phyloP scores from a whole-genome alignment of 2,797 vertebrate species.

The Chaetophractus vellerosus region DNA sequence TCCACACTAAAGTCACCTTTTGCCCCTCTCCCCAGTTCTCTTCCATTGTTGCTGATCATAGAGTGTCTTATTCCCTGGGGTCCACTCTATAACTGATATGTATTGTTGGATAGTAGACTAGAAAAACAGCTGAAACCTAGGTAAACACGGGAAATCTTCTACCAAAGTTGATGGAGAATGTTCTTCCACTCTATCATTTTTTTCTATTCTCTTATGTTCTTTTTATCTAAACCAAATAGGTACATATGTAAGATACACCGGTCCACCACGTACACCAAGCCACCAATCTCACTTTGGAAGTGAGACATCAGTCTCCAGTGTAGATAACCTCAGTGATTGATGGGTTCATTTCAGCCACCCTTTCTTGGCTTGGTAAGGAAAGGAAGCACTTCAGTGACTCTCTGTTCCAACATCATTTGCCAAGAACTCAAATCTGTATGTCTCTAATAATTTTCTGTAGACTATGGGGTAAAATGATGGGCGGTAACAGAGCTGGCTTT shows the following conservation, averaged over 20 bases:
- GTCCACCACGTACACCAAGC: too few species aligned
- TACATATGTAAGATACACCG: neutral
- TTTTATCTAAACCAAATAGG: neutral
- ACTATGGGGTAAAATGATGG: neutral
- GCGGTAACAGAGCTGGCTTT: neutral
- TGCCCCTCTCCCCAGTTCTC: too few species aligned
- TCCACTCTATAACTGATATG: too few species aligned
- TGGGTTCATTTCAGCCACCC: neutral
- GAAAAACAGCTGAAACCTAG: neutral
- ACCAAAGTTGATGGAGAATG: neutral
- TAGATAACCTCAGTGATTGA: too few species aligned
- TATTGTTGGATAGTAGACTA: neutral
- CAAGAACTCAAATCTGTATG: neutral
- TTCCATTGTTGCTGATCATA: neutral
- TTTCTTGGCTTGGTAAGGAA: neutral
- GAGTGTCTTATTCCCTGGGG: neutral
- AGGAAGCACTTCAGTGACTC: too few species aligned
- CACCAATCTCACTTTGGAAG: neutral
- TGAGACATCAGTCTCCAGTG: neutral
- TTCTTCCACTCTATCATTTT: neutral
- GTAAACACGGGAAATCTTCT: neutral
- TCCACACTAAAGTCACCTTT: neutral
- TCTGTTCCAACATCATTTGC: neutral
- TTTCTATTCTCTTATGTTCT: neutral
- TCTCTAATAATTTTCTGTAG: neutral